Evolutionary conservation across 2,888 invertebrate genomes (phyloP), one percentile per base, ranked within the genome.

Genomic region (Teinopalpus imperialis): DNA sequence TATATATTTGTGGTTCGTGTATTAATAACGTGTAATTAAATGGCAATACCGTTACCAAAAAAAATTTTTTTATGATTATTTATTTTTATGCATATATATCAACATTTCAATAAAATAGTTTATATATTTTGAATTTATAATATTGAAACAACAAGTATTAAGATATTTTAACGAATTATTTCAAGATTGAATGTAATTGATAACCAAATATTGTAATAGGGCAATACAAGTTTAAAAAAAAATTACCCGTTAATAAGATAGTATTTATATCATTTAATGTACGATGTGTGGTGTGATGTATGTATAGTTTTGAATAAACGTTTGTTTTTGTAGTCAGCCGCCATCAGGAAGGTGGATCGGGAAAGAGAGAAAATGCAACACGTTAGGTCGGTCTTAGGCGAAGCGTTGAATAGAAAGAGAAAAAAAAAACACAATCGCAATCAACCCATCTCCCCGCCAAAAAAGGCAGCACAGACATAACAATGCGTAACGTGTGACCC

Each of bases 361-460:
- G 79, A 85, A 83, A 70, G 75, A 73, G 76, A 89, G 85, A 89
- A 89, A 87, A 88, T 89, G 89, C 89, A 89, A 89, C 89, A 89
- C 87, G 60, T 89, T 82, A 89, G 54, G 73, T 76, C 80, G 83
- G 82, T 81, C 82, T 77, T 75, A 52, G 48, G 51, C 54, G 51
- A 53, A 9, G 4, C 1, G 6, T 10, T 20, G 49, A 43, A 27
- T 7, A 24, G 16, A 26, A 10, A 31, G 10, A 47, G 34, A 54
- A 48, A 52, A 54, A 51, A 48, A 59, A 56, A 48, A 27, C 34
- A 49, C 18, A 31, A 14, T 51, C 30, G 6, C 9, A 23, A 4
- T 14, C 23, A n/a, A 48, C 47, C 63, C 54, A 57, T 52, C 63
- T 65, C 51, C 73, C 73, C 81, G 82, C 83, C 81, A 78, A 86